Percentiles rank a stretch among this genome's conserved stretches.
These are phyloP conservation scores for Canis aureus DNA, from an alignment of 2,113 vertebrate genomes.

Conservation along the genomic window DNA sequence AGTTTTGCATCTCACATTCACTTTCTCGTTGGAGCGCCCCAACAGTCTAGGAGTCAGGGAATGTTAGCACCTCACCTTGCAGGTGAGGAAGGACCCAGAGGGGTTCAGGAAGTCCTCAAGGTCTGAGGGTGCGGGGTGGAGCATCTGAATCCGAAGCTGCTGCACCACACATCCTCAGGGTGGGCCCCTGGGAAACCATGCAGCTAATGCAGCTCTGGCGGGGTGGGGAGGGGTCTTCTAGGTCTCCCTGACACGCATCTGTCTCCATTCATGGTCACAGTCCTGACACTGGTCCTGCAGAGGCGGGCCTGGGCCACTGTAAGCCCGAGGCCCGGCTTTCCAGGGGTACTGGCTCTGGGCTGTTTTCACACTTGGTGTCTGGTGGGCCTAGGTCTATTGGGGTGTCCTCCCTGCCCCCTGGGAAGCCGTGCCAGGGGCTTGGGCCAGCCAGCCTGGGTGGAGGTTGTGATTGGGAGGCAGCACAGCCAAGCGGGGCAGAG, in stretches of 20 bases:
- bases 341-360: background rate
- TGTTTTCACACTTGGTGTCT: background rate
- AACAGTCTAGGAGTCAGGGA: background rate
- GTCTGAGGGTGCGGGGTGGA: background rate
- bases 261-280: background rate
- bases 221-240: background rate
- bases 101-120: background rate
- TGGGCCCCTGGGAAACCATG: background rate
- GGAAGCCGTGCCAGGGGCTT: background rate
- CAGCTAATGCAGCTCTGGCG: background rate
- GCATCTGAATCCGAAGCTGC: background rate
- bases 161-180: rapidly evolving
- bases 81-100: background rate
- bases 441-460: background rate
- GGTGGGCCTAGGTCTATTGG: background rate
- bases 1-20: background rate
- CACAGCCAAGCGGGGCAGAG: background rate
- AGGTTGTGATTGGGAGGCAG: background rate
- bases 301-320: background rate
- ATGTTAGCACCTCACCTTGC: background rate
- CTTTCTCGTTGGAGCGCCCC: background rate
- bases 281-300: background rate
- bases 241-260: background rate
- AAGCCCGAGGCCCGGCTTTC: background rate
- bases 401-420: rapidly evolving